Evolutionary conservation across 1,140 invertebrate species (phyloP).

Genomic region (Drosophila obscura): DNA sequence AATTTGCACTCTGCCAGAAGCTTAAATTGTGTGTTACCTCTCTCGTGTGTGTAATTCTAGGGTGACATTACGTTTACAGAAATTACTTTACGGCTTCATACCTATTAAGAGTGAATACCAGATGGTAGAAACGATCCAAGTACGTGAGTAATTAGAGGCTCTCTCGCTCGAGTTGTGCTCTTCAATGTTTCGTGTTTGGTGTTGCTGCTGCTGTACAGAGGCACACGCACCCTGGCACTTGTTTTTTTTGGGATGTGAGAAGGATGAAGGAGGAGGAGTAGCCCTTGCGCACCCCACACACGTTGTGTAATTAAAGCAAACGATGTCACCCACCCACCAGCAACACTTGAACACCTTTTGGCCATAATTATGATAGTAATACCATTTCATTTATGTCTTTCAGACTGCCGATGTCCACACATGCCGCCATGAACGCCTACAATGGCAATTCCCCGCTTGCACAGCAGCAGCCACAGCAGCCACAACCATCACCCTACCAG

Average conservation of each 20-base stretch:
- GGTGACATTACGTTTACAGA: slow-evolving; percentile 77
- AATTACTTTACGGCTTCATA: slow-evolving; percentile 80
- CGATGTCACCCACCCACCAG: neutral
- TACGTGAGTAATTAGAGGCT: slow-evolving; percentile 72
- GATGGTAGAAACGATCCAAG: slow-evolving; percentile 77
- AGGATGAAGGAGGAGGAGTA: neutral
- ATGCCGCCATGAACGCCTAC: slow-evolving; percentile 79
- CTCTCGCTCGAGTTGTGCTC: slow-evolving; percentile 2
- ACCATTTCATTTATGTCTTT: slow-evolving; percentile 3
- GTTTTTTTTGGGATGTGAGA: neutral
- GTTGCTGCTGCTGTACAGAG: slow-evolving; percentile 48
- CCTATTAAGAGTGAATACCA: slow-evolving; percentile 77
- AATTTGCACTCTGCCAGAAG: slow-evolving; percentile 8
- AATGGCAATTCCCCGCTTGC: slow-evolving; percentile 81
- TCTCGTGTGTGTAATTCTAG: slow-evolving; percentile 75
- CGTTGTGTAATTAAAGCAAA: slow-evolving; percentile 33
- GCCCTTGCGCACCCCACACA: slow-evolving; percentile 17
- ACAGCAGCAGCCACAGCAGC: slow-evolving; percentile 61
- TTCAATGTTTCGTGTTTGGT: neutral
- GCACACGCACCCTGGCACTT: slow-evolving; percentile 27
- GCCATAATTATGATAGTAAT: neutral
- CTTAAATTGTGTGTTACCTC: slow-evolving; percentile 42
- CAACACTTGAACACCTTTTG: slow-evolving; percentile 11
- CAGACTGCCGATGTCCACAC: slow-evolving; percentile 66
- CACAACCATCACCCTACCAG: slow-evolving; percentile 52